phyloP scores from a whole-genome alignment of 2,888 invertebrate genomes.

The Andricus curvator region DNA sequence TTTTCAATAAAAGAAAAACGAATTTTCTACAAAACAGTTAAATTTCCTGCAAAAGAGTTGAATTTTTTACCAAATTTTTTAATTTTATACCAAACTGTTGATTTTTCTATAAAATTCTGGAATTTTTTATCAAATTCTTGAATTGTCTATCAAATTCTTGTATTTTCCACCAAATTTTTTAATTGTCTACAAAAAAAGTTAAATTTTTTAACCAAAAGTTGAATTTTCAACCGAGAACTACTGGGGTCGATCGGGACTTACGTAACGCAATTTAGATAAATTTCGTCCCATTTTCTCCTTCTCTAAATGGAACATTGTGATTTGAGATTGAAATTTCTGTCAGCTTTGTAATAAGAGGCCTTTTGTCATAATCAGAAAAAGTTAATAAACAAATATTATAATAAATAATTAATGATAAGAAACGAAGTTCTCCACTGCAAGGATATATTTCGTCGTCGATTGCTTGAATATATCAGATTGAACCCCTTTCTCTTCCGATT shows the following conservation, averaged over 20 bases:
- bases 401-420: background rate
- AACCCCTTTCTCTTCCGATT: slow-evolving; percentile 12
- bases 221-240: background rate
- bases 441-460: slow-evolving; percentile 7
- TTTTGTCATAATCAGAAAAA: background rate
- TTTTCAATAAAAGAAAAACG: too few species aligned
- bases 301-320: background rate
- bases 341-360: too few species aligned
- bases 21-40: too few species aligned
- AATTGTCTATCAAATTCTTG: too few species aligned
- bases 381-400: background rate
- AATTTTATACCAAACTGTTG: too few species aligned
- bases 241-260: slow-evolving; percentile 4
- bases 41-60: too few species aligned
- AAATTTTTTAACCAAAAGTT: too few species aligned
- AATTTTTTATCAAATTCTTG: too few species aligned
- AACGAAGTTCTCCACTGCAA: background rate
- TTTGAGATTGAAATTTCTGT: background rate
- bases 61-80: too few species aligned
- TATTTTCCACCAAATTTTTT: too few species aligned
- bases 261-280: slow-evolving; percentile 15
- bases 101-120: too few species aligned
- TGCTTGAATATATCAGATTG: background rate
- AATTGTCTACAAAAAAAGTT: too few species aligned
- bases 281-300: background rate